Conservation (phyloP, 2,888 invertebrate species). For the Protodeltote pygarga region DNA sequence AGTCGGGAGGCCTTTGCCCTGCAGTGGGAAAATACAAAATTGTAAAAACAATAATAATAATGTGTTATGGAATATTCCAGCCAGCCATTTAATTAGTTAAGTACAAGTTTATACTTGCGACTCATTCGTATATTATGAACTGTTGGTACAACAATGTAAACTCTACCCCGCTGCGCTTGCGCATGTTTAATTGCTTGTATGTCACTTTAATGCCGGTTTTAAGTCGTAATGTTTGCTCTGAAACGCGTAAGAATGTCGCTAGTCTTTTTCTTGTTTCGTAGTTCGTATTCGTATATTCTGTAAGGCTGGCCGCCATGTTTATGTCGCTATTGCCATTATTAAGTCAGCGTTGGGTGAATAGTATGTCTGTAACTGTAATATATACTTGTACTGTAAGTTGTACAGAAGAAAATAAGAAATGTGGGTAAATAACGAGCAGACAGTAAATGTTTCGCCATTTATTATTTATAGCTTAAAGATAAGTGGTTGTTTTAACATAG, state of each 20-base stretch:
- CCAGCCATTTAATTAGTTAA: constrained; percentile 26
- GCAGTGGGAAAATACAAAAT: too few relatives aligned
- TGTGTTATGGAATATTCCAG: neutral
- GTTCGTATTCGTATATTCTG: constrained; percentile 12
- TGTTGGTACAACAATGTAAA: constrained; percentile 43
- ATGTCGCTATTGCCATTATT: constrained; percentile 31
- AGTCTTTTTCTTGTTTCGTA: constrained; percentile 23
- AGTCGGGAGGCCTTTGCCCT: too few relatives aligned
- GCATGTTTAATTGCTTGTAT: constrained; percentile 50
- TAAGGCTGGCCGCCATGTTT: constrained; percentile 21
- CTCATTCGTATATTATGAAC: constrained; percentile 22
- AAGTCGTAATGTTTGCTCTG: constrained; percentile 48
- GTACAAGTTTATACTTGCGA: constrained; percentile 19
- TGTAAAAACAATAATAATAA: neutral
- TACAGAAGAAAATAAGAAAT: too few relatives aligned
- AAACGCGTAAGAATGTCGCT: constrained; percentile 35
- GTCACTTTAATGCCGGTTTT: constrained; percentile 48
- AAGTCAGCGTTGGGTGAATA: constrained; percentile 30
- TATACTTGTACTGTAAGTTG: too few relatives aligned
- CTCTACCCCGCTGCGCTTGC: constrained; percentile 40
- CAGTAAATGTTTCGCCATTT: too few relatives aligned
- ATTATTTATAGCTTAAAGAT: too few relatives aligned
- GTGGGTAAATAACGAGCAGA: too few relatives aligned
- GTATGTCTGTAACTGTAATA: constrained; percentile 22
- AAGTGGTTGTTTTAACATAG: too few relatives aligned